Conservation (phyloP, 2,797 vertebrate species). For the Martes flavigula region DNA sequence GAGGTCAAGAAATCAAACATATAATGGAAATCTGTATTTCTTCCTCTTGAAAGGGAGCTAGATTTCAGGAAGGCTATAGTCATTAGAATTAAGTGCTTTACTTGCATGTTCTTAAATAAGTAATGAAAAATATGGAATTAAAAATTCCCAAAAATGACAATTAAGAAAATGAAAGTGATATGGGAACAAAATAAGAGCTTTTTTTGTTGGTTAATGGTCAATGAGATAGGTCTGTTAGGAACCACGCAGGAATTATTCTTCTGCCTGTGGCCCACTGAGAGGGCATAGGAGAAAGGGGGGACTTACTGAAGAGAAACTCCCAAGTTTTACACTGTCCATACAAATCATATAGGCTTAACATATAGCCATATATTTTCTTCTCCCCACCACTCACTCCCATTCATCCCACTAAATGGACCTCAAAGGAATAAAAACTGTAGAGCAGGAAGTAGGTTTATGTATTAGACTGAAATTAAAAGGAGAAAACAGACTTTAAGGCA, state of each 20-base stretch:
- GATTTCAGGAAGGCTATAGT: background rate
- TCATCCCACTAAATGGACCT: background rate
- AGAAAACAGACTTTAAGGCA: background rate
- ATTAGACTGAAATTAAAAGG: background rate
- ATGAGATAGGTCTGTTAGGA: background rate
- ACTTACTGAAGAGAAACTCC: background rate
- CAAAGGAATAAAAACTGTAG: background rate
- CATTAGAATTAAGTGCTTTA: conserved; percentile 25
- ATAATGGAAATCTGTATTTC: conserved; percentile 30
- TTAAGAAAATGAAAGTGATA: conserved; percentile 28
- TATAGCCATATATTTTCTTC: background rate
- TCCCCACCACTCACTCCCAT: background rate
- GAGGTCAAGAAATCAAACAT: conserved; percentile 52
- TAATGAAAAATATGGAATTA: conserved; percentile 24
- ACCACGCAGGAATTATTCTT: background rate
- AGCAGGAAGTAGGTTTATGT: background rate
- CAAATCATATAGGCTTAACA: background rate
- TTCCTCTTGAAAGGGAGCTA: background rate
- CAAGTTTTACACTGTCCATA: background rate
- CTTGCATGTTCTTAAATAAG: conserved; percentile 48
- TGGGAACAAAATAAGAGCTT: background rate
- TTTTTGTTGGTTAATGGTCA: conserved; percentile 5
- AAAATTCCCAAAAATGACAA: conserved; percentile 25
- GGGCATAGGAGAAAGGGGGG: background rate
- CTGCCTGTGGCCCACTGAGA: background rate